phyloP scores from a whole-genome alignment of 2,113 vertebrate species.

The Zingel zingel region DNA sequence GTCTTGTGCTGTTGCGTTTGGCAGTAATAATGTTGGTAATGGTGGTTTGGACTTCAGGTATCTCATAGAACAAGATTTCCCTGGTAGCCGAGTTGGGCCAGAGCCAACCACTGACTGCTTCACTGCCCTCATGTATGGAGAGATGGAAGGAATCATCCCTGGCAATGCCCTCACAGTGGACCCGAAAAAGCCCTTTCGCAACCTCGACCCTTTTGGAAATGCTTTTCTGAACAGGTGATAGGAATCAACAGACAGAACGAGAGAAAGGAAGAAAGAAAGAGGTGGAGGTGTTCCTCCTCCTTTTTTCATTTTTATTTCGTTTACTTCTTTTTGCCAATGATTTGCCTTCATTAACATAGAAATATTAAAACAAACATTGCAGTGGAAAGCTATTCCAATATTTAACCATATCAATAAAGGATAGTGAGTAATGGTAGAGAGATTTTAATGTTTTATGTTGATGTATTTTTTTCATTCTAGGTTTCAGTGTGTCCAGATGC shows the following conservation, averaged over 20 bases:
- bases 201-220: constrained; percentile 91
- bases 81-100: constrained; percentile 89
- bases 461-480: constrained; percentile 58
- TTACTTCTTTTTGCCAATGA: not conserved
- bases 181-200: constrained; percentile 91
- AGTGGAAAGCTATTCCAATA: not conserved
- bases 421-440: not conserved
- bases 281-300: not conserved
- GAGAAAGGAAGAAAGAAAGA: too few relatives aligned
- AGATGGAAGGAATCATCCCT: constrained; percentile 83
- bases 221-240: constrained; percentile 91
- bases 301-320: not conserved
- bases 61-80: constrained; percentile 92
- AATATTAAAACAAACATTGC: not conserved
- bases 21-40: not conserved
- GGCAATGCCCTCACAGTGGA: constrained; percentile 92
- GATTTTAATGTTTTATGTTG: not conserved
- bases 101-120: constrained; percentile 94
- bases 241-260: not conserved
- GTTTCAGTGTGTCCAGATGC: constrained; percentile 91
- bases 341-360: not conserved
- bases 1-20: not conserved
- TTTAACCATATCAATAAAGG: not conserved
- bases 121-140: constrained; percentile 91
- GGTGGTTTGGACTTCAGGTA: constrained; percentile 77